Evolutionary conservation across 37 sponge, comb jelly and placozoan genomes (phyloP).

Genomic region (Geodia barretti): DNA sequence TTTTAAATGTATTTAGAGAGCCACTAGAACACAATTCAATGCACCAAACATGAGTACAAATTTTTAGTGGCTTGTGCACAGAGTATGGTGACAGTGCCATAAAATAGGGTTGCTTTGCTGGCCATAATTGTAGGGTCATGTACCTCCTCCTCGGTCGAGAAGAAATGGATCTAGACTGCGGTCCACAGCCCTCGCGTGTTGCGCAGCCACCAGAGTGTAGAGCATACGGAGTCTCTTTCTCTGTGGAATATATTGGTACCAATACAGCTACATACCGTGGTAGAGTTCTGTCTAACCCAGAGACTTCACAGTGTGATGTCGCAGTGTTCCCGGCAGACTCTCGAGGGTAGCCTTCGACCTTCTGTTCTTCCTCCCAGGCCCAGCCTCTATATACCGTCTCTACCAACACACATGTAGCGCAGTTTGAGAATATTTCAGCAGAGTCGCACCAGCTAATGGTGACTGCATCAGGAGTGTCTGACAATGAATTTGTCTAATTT

Average conservation of each 20-base stretch:
- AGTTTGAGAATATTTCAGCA: background rate
- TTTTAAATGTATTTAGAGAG: too few relatives aligned
- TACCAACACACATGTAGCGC: constrained; percentile 8
- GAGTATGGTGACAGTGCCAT: background rate
- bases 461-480: background rate
- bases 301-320: background rate
- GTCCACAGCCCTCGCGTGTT: constrained; percentile 22
- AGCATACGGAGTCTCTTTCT: background rate
- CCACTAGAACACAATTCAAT: too few relatives aligned
- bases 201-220: background rate
- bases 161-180: background rate
- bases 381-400: constrained; percentile 3
- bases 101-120: background rate
- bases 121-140: background rate
- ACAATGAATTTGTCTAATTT: background rate
- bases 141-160: constrained; percentile 24
- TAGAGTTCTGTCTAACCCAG: background rate
- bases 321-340: background rate
- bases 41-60: too few relatives aligned
- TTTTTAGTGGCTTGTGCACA: background rate
- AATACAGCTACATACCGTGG: background rate
- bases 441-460: background rate
- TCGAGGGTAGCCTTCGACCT: background rate
- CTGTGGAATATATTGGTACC: background rate
- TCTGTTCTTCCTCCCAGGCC: background rate